Percentiles rank a stretch among this genome's conserved stretches.
These are phyloP conservation scores for Timema podura DNA, from an alignment of 2,888 invertebrate species.

Conservation along the genomic window DNA sequence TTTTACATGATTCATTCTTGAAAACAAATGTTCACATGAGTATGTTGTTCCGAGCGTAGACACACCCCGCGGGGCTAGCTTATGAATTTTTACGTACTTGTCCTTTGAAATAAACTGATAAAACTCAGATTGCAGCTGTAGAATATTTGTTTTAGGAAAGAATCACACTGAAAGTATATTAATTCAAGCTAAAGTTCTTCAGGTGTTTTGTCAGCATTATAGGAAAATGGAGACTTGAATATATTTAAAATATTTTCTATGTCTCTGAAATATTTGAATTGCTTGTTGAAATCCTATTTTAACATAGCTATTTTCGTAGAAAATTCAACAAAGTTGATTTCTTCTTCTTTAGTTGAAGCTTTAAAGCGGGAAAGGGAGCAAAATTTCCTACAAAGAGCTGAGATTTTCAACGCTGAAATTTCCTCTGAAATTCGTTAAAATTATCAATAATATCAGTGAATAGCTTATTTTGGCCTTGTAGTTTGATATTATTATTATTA, in stretches of 20 bases:
- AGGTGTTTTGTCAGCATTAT: background rate
- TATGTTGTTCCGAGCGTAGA: background rate
- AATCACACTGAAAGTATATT: background rate
- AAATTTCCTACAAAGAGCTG: no score
- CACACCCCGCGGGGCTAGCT: background rate
- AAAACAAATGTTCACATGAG: background rate
- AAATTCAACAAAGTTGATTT: no score
- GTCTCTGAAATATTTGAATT: background rate
- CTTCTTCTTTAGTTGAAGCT: no score
- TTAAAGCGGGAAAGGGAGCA: no score
- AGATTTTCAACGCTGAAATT: no score
- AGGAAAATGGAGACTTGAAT: no score
- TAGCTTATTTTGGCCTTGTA: no score
- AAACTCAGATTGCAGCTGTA: background rate
- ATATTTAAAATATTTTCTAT: background rate
- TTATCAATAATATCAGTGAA: no score
- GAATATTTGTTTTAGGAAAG: background rate
- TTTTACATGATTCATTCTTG: background rate
- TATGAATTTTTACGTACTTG: conserved; percentile 1
- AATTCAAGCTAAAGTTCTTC: conserved; percentile 1
- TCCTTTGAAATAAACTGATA: conserved; percentile 13
- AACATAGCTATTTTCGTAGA: no score
- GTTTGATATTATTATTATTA: background rate
- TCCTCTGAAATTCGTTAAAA: no score
- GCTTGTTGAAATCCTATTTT: no score